phyloP scores from a whole-genome alignment of 1,140 invertebrate species.

The Battus philenor region DNA sequence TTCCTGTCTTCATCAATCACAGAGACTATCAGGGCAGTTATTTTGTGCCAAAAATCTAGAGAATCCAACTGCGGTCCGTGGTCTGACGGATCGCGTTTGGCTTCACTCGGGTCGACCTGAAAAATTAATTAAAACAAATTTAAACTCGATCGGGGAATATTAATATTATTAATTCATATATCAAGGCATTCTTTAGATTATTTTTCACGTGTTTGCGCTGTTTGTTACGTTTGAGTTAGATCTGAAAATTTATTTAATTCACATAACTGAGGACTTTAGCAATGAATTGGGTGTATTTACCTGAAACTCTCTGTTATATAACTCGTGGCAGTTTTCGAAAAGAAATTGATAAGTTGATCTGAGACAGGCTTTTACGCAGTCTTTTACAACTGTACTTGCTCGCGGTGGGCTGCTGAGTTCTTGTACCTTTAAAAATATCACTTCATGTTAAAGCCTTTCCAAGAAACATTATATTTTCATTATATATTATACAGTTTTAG shows the following conservation, averaged over 20 bases:
- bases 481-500: not conserved
- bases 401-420: conserved; percentile 97
- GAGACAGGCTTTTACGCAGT: conserved; percentile 99
- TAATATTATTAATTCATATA: too few relatives aligned
- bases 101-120: conserved; percentile 90
- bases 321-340: conserved; percentile 98
- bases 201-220: too few relatives aligned
- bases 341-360: conserved; percentile 98
- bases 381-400: conserved; percentile 98
- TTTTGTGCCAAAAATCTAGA: conserved; percentile 98
- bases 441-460: conserved; percentile 97
- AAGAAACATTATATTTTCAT: not conserved
- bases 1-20: conserved; percentile 99
- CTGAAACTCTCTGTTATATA: conserved; percentile 58
- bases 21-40: conserved; percentile 97
- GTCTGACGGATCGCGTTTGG: conserved; percentile 91
- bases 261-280: too few relatives aligned
- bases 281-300: too few relatives aligned
- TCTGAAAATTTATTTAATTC: too few relatives aligned
- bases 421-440: conserved; percentile 89
- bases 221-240: too few relatives aligned
- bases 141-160: too few relatives aligned
- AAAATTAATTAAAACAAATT: too few relatives aligned
- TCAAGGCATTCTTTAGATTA: too few relatives aligned
- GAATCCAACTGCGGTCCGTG: conserved; percentile 93